These are phyloP conservation scores for Ligdia adustata DNA, from an alignment of 2,888 invertebrate genomes.

Conservation along the genomic window DNA sequence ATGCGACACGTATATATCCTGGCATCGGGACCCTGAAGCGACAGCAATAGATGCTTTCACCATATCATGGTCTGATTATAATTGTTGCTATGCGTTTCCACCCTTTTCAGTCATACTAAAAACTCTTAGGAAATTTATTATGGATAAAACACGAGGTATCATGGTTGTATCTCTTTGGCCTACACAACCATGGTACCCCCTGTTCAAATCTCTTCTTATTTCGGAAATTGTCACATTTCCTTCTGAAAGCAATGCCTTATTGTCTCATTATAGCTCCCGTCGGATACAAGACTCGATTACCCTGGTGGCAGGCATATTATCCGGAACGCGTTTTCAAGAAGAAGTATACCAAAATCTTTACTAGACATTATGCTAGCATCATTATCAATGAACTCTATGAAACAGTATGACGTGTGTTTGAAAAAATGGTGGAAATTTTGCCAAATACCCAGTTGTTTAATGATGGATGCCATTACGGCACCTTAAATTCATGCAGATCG, in stretches of 20 bases:
- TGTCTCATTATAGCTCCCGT: slow-evolving; percentile 6
- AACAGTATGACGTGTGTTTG: slow-evolving; percentile 10
- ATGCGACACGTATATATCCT: slow-evolving; percentile 1
- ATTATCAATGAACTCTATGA: slow-evolving; percentile 2
- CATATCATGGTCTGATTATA: slow-evolving; percentile 1
- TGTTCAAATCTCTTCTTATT: slow-evolving; percentile 2
- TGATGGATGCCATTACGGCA: slow-evolving; percentile 1
- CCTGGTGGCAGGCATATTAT: no score
- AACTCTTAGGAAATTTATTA: slow-evolving; percentile 6
- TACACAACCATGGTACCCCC: slow-evolving; percentile 9
- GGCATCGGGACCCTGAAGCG: slow-evolving; percentile 9
- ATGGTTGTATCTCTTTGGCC: slow-evolving; percentile 6
- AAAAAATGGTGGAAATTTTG: slow-evolving; percentile 10
- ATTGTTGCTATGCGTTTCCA: slow-evolving; percentile 7
- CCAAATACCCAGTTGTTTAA: slow-evolving; percentile 3
- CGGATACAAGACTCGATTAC: background rate
- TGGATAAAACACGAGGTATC: slow-evolving; percentile 3
- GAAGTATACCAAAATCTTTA: background rate
- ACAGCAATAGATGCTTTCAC: slow-evolving; percentile 6
- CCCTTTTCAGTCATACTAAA: slow-evolving; percentile 10
- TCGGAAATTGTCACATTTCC: slow-evolving; percentile 4
- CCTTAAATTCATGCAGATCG: slow-evolving; percentile 7
- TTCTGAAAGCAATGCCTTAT: background rate
- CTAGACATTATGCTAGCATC: slow-evolving; percentile 11
- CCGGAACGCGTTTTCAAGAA: background rate